phyloP scores from a whole-genome alignment of 2,113 vertebrate species.

The Ictalurus punctatus region DNA sequence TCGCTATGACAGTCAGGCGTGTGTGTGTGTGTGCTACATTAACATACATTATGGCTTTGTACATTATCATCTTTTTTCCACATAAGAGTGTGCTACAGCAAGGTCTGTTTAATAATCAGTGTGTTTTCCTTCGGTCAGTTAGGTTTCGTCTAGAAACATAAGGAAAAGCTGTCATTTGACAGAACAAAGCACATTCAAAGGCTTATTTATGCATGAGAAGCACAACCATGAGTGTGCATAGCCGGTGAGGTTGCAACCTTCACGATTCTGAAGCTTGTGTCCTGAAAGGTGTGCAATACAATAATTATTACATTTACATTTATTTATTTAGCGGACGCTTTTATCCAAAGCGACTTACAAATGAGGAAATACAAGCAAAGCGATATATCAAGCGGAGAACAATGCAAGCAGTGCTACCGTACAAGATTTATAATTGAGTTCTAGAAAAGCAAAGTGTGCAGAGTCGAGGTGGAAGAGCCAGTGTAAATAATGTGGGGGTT shows the following conservation, averaged over 20 bases:
- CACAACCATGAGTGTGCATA: background rate
- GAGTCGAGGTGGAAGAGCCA: no score
- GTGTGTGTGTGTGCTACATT: conserved; percentile 39
- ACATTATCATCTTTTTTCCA: conserved; percentile 3
- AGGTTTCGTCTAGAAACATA: background rate
- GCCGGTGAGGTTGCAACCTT: background rate
- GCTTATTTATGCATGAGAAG: background rate
- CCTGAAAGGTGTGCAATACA: background rate
- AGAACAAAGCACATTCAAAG: background rate
- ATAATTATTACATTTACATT: background rate
- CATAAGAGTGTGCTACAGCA: background rate
- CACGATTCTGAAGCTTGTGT: background rate
- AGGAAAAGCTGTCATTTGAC: background rate
- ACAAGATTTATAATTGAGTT: no score
- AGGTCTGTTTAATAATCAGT: background rate
- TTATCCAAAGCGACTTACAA: no score
- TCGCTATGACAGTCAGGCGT: conserved; percentile 8
- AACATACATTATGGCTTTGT: background rate
- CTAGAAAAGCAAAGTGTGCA: no score
- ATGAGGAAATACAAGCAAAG: no score
- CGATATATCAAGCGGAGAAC: no score
- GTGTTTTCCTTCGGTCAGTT: background rate
- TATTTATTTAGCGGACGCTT: no score
- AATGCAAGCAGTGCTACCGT: no score
- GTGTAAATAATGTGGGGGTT: no score